phyloP scores from a whole-genome alignment of 2,113 vertebrate species.

The Cyprinodon variegatus region DNA sequence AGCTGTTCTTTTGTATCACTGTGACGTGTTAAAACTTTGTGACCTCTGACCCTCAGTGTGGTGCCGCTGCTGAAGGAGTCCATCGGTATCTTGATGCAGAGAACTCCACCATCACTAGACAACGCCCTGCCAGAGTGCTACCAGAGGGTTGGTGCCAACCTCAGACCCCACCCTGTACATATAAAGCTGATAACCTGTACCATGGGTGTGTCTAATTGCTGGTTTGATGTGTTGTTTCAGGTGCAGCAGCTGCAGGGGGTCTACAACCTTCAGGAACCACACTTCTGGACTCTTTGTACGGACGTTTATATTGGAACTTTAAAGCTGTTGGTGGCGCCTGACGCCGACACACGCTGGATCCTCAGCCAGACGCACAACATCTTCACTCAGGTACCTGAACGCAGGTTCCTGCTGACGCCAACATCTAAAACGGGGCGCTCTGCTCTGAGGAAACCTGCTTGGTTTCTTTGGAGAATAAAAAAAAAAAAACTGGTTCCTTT shows the following conservation, averaged over 20 bases:
- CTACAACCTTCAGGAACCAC: constrained; percentile 95
- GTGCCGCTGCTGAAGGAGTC: constrained; percentile 94
- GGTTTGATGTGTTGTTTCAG: constrained; percentile 74
- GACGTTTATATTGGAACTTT: constrained; percentile 95
- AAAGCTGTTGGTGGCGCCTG: constrained; percentile 92
- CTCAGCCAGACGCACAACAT: constrained; percentile 97
- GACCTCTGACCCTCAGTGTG: constrained; percentile 80
- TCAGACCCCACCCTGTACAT: not conserved
- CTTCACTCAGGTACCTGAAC: constrained; percentile 91
- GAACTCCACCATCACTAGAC: constrained; percentile 91
- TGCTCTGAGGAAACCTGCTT: no score
- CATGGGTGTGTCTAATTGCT: not conserved
- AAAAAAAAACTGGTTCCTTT: not conserved
- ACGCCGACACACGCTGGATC: constrained; percentile 95
- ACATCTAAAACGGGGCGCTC: not conserved
- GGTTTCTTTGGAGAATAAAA: no score
- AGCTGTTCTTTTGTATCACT: not conserved
- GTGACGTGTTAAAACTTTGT: not conserved
- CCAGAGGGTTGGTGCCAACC: constrained; percentile 87
- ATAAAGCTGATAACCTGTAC: not conserved
- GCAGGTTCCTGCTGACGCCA: not conserved
- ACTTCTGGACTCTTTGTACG: constrained; percentile 98
- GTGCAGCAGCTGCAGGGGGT: constrained; percentile 97
- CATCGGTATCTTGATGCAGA: constrained; percentile 97
- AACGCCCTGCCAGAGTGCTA: constrained; percentile 90